These are phyloP conservation scores for Macrobrachium rosenbergii DNA, from an alignment of 1,140 invertebrate genomes.

Conservation along the genomic window DNA sequence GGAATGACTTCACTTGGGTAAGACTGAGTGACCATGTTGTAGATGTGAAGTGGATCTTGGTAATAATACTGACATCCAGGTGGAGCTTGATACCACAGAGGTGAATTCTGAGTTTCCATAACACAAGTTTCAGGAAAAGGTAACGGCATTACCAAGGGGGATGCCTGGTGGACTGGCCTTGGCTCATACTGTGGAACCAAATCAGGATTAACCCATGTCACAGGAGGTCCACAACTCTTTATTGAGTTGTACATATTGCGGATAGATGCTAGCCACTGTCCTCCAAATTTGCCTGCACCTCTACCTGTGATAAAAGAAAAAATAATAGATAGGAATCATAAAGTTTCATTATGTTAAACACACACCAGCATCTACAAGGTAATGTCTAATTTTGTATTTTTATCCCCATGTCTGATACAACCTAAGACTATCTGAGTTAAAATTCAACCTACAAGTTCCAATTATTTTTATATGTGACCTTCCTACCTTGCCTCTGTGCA, in stretches of 20 bases:
- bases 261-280: neutral
- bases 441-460: no score
- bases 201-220: conserved; percentile 32
- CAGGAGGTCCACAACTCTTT: neutral
- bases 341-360: no score
- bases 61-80: neutral
- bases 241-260: conserved; percentile 12
- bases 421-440: no score
- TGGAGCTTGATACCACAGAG: conserved; percentile 10
- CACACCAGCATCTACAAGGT: no score
- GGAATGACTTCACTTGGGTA: neutral
- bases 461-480: no score
- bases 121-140: neutral
- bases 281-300: neutral
- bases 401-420: no score
- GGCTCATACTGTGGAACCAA: neutral
- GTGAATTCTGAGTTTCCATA: neutral
- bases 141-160: neutral
- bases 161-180: neutral
- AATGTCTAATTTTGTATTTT: no score
- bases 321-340: neutral
- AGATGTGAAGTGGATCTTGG: neutral
- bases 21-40: neutral
- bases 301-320: neutral
- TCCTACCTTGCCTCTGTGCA: no score